Evolutionary conservation across 2,797 vertebrate species (phyloP).

Genomic region (Astyanax mexicanus): DNA sequence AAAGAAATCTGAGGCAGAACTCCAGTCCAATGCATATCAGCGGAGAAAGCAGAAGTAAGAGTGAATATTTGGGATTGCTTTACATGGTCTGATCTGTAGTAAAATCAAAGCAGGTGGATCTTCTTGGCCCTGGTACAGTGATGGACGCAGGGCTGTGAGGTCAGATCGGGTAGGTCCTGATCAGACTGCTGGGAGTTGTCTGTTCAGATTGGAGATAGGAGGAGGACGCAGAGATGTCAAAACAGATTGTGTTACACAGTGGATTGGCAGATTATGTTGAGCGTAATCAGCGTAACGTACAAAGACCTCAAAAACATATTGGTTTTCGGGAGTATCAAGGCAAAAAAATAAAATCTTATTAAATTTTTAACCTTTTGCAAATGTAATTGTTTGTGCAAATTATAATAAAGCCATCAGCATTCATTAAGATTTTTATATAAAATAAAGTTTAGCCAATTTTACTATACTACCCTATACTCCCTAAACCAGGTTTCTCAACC

Average conservation of each 20-base stretch:
- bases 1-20: neutral
- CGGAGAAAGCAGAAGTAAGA: neutral
- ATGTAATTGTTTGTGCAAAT: neutral
- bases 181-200: neutral
- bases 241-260: neutral
- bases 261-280: neutral
- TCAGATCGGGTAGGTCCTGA: neutral
- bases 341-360: neutral
- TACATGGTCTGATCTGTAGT: neutral
- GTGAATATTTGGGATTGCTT: neutral
- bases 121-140: neutral
- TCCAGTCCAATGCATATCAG: neutral
- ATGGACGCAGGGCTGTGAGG: neutral
- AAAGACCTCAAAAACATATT: neutral
- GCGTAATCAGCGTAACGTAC: neutral
- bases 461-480: too few species aligned
- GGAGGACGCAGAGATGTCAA: neutral
- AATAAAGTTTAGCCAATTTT: too few species aligned
- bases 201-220: neutral
- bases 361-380: too few species aligned
- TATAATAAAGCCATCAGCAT: too few species aligned
- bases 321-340: neutral
- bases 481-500: too few species aligned
- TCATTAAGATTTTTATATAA: too few species aligned
- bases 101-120: slow-evolving; percentile 3